These are phyloP conservation scores for Chirona hameri DNA, from an alignment of 2,888 invertebrate genomes.

Conservation along the genomic window DNA sequence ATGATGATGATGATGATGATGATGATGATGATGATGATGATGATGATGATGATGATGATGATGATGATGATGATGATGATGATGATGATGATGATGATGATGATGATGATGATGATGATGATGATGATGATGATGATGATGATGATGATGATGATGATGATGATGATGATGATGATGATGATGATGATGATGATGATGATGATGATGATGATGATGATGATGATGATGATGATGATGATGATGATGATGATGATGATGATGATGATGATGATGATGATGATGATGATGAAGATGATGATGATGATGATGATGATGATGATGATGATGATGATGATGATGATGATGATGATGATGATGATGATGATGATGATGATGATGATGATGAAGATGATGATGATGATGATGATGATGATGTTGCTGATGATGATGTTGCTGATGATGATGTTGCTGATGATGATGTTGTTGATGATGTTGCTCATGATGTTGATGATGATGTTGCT, in stretches of 20 bases:
- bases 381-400: too few relatives aligned
- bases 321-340: conserved; percentile 22
- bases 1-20: neutral
- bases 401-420: too few relatives aligned
- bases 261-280: conserved; percentile 22
- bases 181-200: neutral
- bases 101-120: neutral
- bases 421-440: too few relatives aligned
- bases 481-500: too few relatives aligned
- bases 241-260: conserved; percentile 22
- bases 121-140: neutral
- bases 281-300: conserved; percentile 9
- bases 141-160: neutral
- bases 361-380: conserved; percentile 22
- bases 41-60: neutral
- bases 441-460: too few relatives aligned
- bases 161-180: neutral
- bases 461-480: too few relatives aligned
- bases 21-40: neutral
- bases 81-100: neutral
- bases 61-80: neutral
- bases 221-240: conserved; percentile 5
- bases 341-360: conserved; percentile 22
- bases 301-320: conserved; percentile 22
- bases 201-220: neutral